Percentiles rank a stretch among this genome's conserved stretches.
Conservation (phyloP, 2,888 invertebrate species). For the Heliconius erato region DNA sequence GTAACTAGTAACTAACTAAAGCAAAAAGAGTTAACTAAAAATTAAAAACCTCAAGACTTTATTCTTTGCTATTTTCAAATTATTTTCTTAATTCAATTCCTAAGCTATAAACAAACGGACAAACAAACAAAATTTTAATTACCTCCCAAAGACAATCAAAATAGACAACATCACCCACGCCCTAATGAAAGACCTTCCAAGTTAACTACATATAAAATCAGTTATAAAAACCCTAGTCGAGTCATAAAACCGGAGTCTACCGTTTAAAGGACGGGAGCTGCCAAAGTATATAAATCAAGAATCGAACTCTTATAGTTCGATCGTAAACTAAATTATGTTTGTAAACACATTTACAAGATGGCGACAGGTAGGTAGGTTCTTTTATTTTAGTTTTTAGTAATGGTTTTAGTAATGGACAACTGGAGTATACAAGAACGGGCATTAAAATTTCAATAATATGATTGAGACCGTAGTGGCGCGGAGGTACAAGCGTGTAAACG, state of each 20-base stretch:
- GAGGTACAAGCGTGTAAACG: too few relatives aligned
- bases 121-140: neutral
- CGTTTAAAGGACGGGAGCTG: conserved; percentile 79
- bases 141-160: neutral
- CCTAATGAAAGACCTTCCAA: conserved; percentile 58
- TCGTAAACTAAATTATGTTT: conserved; percentile 81
- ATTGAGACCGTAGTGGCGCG: neutral
- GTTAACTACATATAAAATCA: conserved; percentile 83
- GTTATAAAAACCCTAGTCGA: conserved; percentile 80
- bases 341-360: conserved; percentile 79
- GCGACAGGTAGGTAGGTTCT: conserved; percentile 64
- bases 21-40: too few relatives aligned
- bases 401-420: neutral
- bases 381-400: conserved; percentile 1
- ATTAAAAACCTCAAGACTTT: too few relatives aligned
- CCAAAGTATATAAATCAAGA: conserved; percentile 79
- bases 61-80: too few relatives aligned
- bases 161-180: neutral
- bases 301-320: conserved; percentile 70
- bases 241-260: conserved; percentile 75
- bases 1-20: too few relatives aligned
- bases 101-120: neutral
- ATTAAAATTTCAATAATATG: neutral
- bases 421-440: neutral
- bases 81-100: too few relatives aligned